A percentile compares a stretch with the other conserved stretches of the same genome.
Conservation (phyloP, 2,113 vertebrate genomes). For the Neomonachus schauinslandi region DNA sequence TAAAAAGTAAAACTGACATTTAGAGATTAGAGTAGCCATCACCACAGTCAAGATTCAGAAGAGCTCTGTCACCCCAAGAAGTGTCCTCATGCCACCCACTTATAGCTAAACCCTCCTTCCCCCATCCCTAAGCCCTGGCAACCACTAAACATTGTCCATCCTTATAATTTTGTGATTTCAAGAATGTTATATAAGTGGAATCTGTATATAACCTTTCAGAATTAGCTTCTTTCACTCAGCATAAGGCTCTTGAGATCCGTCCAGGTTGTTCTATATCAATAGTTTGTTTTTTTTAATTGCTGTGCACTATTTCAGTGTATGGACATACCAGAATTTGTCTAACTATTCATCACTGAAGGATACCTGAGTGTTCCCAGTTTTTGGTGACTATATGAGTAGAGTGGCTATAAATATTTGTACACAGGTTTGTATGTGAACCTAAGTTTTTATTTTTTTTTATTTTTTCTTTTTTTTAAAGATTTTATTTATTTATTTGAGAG, state of each 20-base stretch:
- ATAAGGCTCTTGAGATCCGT: not conserved
- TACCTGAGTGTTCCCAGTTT: not conserved
- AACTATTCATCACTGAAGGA: no score
- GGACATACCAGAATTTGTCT: not conserved
- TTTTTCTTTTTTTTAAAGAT: no score
- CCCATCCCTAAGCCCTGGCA: no score
- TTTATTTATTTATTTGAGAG: no score
- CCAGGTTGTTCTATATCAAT: not conserved
- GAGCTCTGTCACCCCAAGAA: not conserved
- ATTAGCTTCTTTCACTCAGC: not conserved
- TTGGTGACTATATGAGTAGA: not conserved
- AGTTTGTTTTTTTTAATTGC: not conserved
- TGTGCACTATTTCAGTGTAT: not conserved
- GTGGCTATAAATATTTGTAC: not conserved
- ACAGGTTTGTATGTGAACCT: not conserved
- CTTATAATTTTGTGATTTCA: not conserved
- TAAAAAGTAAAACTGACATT: not conserved
- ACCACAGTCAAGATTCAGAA: not conserved
- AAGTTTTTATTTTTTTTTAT: no score
- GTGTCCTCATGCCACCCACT: not conserved
- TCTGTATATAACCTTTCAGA: accelerated
- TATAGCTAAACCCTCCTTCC: not conserved
- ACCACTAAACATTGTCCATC: not conserved
- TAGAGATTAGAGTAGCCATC: not conserved
- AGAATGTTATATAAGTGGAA: not conserved